phyloP scores from a whole-genome alignment of 2,888 invertebrate genomes.

The Scaptomyza parva region DNA sequence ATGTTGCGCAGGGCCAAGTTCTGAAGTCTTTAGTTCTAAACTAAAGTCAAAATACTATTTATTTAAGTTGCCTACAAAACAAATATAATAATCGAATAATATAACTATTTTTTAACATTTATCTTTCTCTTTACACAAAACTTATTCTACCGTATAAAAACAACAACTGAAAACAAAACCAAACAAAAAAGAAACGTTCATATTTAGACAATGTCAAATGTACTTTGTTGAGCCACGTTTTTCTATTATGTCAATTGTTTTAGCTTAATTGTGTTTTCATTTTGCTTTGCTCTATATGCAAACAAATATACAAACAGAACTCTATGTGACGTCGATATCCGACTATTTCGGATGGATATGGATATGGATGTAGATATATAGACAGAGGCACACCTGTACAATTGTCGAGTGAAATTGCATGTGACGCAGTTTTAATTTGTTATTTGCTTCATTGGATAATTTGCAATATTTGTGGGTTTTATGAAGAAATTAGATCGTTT shows the following conservation, averaged over 20 bases:
- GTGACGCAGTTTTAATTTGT: conserved; percentile 58
- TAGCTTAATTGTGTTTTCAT: conserved; percentile 51
- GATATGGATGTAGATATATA: conserved; percentile 11
- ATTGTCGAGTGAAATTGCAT: conserved; percentile 48
- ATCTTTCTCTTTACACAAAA: not conserved
- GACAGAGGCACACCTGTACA: conserved; percentile 61
- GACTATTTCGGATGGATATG: not conserved
- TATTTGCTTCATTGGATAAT: conserved; percentile 50
- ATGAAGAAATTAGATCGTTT: not conserved
- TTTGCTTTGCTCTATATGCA: conserved; percentile 2
- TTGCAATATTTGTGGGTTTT: conserved; percentile 14
- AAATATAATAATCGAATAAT: not conserved
- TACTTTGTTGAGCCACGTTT: conserved; percentile 48
- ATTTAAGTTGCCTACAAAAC: too few relatives aligned
- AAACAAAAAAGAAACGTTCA: conserved; percentile 34
- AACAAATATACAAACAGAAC: conserved; percentile 12
- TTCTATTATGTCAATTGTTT: conserved; percentile 61
- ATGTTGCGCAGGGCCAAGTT: too few relatives aligned
- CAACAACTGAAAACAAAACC: not conserved
- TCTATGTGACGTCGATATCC: conserved; percentile 34
- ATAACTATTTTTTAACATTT: too few relatives aligned
- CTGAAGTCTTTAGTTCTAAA: too few relatives aligned
- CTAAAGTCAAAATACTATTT: too few relatives aligned
- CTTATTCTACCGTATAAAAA: conserved; percentile 8
- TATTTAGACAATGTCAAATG: conserved; percentile 53